Percentiles rank a stretch among this genome's conserved stretches.
phyloP scores from a whole-genome alignment of 1,140 invertebrate species.

The Whitmania pigra region DNA sequence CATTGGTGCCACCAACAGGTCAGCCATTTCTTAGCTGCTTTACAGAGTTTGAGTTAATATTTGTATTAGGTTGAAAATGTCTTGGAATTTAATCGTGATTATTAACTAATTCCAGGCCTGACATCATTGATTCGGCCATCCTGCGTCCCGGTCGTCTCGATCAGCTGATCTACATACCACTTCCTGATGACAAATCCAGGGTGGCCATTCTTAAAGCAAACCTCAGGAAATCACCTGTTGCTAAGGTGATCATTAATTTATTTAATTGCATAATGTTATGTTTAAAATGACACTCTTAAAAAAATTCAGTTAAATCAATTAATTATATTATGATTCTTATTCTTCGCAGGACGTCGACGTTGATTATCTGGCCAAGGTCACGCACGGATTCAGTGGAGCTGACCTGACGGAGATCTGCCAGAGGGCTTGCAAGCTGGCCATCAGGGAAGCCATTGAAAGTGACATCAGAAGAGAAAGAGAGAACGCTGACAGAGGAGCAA shows the following conservation, averaged over 20 bases:
- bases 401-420: conserved; percentile 99
- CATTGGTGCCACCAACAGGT: conserved; percentile 83
- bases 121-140: conserved; percentile 98
- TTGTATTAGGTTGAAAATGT: not conserved
- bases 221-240: conserved; percentile 88
- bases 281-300: not conserved
- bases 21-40: conserved; percentile 15
- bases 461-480: conserved; percentile 83
- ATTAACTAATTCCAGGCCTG: conserved; percentile 45
- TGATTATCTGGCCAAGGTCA: conserved; percentile 84
- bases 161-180: conserved; percentile 97
- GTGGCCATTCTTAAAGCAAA: conserved; percentile 87
- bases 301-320: not conserved
- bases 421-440: conserved; percentile 94
- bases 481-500: conserved; percentile 58
- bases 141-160: conserved; percentile 92
- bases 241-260: conserved; percentile 49
- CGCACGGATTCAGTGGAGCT: conserved; percentile 93
- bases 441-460: conserved; percentile 89
- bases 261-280: not conserved
- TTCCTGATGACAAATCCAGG: conserved; percentile 94
- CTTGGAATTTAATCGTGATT: not conserved
- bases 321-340: conserved; percentile 23
- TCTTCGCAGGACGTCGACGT: conserved; percentile 71
- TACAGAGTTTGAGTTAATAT: not conserved